phyloP scores from a whole-genome alignment of 1,140 invertebrate species.

The Micrasema longulum region DNA sequence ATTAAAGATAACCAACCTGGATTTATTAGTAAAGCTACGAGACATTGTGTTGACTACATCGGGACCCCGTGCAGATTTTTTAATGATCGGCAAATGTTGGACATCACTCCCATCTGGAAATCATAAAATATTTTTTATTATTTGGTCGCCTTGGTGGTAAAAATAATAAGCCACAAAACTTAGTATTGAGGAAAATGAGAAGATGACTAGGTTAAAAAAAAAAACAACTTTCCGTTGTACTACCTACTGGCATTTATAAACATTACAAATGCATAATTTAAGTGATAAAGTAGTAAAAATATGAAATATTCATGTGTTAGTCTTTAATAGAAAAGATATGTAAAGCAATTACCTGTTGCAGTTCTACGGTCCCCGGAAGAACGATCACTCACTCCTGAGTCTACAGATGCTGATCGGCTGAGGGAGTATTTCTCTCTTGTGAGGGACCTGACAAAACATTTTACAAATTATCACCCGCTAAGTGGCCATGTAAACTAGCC shows the following conservation, averaged over 20 bases:
- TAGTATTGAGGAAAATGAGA: too few species aligned
- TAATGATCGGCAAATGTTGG: constrained; percentile 48
- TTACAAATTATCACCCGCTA: too few species aligned
- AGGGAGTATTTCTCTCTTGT: constrained; percentile 64
- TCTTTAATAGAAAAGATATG: neutral
- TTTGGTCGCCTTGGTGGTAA: too few species aligned
- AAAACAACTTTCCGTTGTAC: too few species aligned
- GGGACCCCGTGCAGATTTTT: constrained; percentile 32
- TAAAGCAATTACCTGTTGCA: constrained; percentile 23
- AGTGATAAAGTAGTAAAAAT: too few species aligned
- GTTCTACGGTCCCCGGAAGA: constrained; percentile 42
- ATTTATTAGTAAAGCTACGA: constrained; percentile 33
- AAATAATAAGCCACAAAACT: too few species aligned
- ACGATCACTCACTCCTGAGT: constrained; percentile 57
- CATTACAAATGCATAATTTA: too few species aligned
- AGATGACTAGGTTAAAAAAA: too few species aligned
- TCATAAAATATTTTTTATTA: too few species aligned
- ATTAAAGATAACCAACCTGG: constrained; percentile 22
- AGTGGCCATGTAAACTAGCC: too few species aligned
- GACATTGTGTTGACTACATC: constrained; percentile 18
- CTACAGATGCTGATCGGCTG: constrained; percentile 64
- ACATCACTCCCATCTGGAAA: constrained; percentile 26
- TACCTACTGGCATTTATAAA: too few species aligned
- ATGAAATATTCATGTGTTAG: too few species aligned
- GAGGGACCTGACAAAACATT: constrained; percentile 57